Evolutionary conservation across 2,888 invertebrate species (phyloP), one percentile per base, ranked within the genome.

Genomic region (Corythucha ciliata): DNA sequence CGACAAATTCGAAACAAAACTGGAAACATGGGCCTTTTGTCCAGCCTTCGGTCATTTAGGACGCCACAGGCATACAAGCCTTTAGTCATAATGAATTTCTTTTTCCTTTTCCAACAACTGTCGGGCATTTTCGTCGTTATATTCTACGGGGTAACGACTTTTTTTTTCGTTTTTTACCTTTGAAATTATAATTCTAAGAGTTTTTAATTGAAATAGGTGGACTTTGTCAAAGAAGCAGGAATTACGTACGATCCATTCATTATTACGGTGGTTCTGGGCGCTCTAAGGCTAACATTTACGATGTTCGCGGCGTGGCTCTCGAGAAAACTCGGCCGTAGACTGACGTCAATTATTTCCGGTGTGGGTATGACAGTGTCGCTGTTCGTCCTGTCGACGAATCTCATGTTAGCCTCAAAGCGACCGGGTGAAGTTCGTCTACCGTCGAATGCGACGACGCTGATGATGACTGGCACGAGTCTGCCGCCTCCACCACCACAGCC

Each of bases 41-140:
- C 45, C 63, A 24, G 48, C 33, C 37, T 71, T 0, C 67, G 67
- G 42, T 70, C 71, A 2, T 62, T 70, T 36, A 67, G 70, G 47
- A 75, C 76, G n/a, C 37, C 71, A 0, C 67, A 67, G 42, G 70
- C 71, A 2, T 62, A 70, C 36, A 67, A 70, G 47, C 76, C 76
- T 0, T 71, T 75, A 46, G 36, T 64, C 6, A 67, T 76, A 10
- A 70, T 76, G 60, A 57, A 71, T 3, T 54, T 62, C 0, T 75
- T 68, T 60, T 76, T 76, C 62, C 71, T 76, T 56, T 76, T 77
- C 60, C 76, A 77, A 61, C 77, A 77, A 62, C 72, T 75, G 55
- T 69, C 74, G 4, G 77, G 77, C 0, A 68, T 72, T 2, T 76
- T 75, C 58, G 73, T 74, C 0, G 66, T 76, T 2, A 70, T 77